Percentiles rank a stretch among this genome's conserved stretches.
Evolutionary conservation across 2,888 invertebrate genomes (phyloP).

Genomic region (Cryptocheilus praepositus): DNA sequence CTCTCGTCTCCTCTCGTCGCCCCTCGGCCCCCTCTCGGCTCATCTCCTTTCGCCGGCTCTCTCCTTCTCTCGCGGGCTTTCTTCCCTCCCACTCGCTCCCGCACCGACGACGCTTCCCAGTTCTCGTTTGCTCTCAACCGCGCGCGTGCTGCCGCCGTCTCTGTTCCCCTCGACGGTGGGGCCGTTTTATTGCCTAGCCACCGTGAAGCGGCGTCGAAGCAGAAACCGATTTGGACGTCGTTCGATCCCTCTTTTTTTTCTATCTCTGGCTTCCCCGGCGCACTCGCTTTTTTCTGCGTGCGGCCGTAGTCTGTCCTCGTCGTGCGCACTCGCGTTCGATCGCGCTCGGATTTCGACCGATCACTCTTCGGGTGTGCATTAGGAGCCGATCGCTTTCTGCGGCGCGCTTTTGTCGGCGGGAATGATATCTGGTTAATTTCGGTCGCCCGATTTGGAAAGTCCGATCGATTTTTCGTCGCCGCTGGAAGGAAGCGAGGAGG

Average conservation of each 20-base stretch:
- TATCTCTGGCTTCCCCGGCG: not conserved
- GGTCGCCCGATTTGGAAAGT: too few species aligned
- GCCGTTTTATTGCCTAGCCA: conserved; percentile 45
- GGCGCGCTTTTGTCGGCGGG: too few species aligned
- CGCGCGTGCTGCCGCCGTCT: conserved; percentile 43
- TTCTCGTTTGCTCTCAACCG: conserved; percentile 5
- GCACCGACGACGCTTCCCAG: not conserved
- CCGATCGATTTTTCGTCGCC: too few species aligned
- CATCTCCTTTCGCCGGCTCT: conserved; percentile 22
- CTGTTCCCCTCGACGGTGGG: conserved; percentile 22
- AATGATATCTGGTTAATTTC: too few species aligned
- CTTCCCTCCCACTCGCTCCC: conserved; percentile 10
- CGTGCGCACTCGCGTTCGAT: not conserved
- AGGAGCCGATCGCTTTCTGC: not conserved
- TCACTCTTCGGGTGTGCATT: conserved; percentile 15
- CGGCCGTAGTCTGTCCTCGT: not conserved
- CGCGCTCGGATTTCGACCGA: not conserved
- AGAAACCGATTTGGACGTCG: conserved; percentile 42
- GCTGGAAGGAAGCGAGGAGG: too few species aligned
- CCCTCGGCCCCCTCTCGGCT: conserved; percentile 6
- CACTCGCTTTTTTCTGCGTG: conserved; percentile 8
- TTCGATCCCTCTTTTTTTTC: conserved; percentile 25
- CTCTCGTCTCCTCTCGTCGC: conserved; percentile 32
- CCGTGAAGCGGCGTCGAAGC: conserved; percentile 39
- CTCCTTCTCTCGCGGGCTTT: not conserved